These are phyloP conservation scores for Neosalanx taihuensis DNA, from an alignment of 2,797 vertebrate species.

Conservation along the genomic window DNA sequence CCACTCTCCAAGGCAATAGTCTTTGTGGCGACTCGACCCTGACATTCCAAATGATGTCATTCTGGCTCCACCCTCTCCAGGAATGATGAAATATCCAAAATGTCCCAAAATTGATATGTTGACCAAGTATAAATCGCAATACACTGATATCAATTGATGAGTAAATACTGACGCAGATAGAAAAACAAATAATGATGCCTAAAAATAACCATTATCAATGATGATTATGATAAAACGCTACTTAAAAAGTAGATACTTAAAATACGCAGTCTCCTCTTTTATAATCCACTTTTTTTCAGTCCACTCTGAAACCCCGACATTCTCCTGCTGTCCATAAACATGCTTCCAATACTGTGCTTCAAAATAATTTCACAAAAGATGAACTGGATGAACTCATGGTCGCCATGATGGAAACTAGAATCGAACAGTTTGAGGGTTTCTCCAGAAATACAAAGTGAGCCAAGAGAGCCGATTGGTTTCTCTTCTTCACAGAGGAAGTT, in stretches of 20 bases:
- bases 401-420: conserved; percentile 56
- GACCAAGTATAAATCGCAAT: conserved; percentile 61
- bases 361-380: conserved; percentile 41
- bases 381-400: conserved; percentile 47
- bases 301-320: conserved; percentile 33
- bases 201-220: conserved; percentile 49
- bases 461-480: conserved; percentile 63
- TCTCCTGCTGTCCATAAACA: conserved; percentile 14
- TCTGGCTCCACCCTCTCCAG: conserved; percentile 65
- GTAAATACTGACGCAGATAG: conserved; percentile 73
- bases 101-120: conserved; percentile 42
- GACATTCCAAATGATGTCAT: conserved; percentile 65
- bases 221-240: conserved; percentile 64
- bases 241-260: conserved; percentile 49
- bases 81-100: conserved; percentile 50
- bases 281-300: conserved; percentile 19
- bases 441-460: conserved; percentile 60
- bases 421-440: conserved; percentile 54
- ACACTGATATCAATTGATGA: conserved; percentile 66
- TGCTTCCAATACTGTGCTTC: conserved; percentile 38
- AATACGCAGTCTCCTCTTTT: conserved; percentile 33
- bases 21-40: conserved; percentile 76
- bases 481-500: conserved; percentile 52
- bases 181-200: conserved; percentile 63
- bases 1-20: conserved; percentile 79